phyloP scores from a whole-genome alignment of 1,140 invertebrate species.

The Drosophila carrolli region DNA sequence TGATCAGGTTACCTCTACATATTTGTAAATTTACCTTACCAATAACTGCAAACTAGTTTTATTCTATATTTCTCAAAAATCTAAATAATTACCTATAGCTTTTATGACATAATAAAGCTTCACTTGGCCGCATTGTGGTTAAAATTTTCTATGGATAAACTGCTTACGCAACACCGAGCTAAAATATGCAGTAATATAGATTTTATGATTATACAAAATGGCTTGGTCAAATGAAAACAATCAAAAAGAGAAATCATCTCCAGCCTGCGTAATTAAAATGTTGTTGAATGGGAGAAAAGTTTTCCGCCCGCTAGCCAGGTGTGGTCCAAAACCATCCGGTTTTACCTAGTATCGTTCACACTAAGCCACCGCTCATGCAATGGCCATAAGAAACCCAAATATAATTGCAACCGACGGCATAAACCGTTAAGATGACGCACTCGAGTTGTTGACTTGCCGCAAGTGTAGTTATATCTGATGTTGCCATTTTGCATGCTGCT shows the following conservation, averaged over 20 bases:
- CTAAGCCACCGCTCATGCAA: slow-evolving; percentile 34
- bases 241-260: slow-evolving; percentile 45
- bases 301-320: slow-evolving; percentile 20
- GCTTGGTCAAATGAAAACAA: slow-evolving; percentile 22
- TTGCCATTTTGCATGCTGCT: slow-evolving; percentile 44
- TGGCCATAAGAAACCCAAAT: slow-evolving; percentile 35
- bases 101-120: slow-evolving; percentile 12
- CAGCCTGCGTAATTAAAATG: slow-evolving; percentile 36
- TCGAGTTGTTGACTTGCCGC: slow-evolving; percentile 17
- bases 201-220: slow-evolving; percentile 53
- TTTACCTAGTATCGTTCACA: slow-evolving; percentile 4
- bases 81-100: slow-evolving; percentile 1
- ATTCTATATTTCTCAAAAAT: too few relatives aligned
- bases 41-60: too few relatives aligned
- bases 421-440: slow-evolving; percentile 38
- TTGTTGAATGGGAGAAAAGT: slow-evolving; percentile 15
- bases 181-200: slow-evolving; percentile 33
- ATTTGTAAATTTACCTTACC: too few relatives aligned
- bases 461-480: slow-evolving; percentile 11
- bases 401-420: slow-evolving; percentile 40
- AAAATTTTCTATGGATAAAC: slow-evolving; percentile 24
- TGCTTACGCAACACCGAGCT: slow-evolving; percentile 18
- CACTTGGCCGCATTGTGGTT: neutral
- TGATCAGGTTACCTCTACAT: too few relatives aligned
- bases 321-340: slow-evolving; percentile 23